phyloP scores from a whole-genome alignment of 2,888 invertebrate genomes.

The Brachylomia viminalis region DNA sequence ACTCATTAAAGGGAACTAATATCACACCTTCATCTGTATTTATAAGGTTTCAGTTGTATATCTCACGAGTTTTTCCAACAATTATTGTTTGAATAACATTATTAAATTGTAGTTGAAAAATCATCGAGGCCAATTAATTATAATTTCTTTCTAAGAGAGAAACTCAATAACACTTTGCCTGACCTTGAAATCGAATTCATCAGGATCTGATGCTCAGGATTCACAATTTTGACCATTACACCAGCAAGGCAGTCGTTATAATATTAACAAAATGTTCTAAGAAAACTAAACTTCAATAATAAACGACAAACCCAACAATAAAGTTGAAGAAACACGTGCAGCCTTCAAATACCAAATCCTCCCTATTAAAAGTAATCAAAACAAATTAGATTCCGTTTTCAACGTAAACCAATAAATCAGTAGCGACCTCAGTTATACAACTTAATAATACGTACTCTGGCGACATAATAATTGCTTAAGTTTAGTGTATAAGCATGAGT shows the following conservation, averaged over 20 bases:
- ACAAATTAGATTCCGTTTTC: slow-evolving; percentile 52
- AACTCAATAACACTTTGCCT: not conserved
- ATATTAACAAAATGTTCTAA: no score
- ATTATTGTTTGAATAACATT: no score
- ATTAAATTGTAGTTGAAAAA: no score
- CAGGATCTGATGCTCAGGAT: not conserved
- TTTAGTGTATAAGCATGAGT: slow-evolving; percentile 59
- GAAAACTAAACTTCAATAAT: not conserved
- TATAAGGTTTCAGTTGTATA: no score
- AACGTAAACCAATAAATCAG: slow-evolving; percentile 62
- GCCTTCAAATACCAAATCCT: slow-evolving; percentile 26
- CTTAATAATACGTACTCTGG: slow-evolving; percentile 58
- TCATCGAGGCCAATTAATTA: not conserved
- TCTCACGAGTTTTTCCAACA: no score
- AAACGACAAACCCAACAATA: not conserved
- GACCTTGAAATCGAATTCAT: not conserved
- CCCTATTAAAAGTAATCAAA: slow-evolving; percentile 52
- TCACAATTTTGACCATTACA: no score
- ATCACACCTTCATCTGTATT: no score
- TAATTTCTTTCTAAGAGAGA: not conserved
- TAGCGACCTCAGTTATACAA: slow-evolving; percentile 55
- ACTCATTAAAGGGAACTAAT: no score
- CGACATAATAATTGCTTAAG: slow-evolving; percentile 69
- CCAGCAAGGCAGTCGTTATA: no score
- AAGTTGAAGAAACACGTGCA: not conserved